phyloP scores from a whole-genome alignment of 1,140 invertebrate species.

The Doryteuthis pealeii region DNA sequence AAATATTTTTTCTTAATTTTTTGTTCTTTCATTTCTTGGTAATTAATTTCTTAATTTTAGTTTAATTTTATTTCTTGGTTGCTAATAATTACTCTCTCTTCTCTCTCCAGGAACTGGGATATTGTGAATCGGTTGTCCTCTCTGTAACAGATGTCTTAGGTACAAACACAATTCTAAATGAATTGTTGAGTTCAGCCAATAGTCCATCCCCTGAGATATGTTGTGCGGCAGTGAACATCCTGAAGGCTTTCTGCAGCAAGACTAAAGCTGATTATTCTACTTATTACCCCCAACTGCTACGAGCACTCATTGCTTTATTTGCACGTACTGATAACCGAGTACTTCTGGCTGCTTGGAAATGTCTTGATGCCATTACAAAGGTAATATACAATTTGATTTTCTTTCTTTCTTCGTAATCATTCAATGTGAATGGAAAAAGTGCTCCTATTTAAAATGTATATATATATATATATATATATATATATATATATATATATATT shows the following conservation, averaged over 20 bases:
- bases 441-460: no score
- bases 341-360: slow-evolving; percentile 84
- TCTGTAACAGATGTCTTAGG: slow-evolving; percentile 81
- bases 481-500: no score
- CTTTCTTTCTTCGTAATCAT: slow-evolving; percentile 3
- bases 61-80: no score
- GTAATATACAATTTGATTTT: no score
- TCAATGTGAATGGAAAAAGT: no score
- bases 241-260: slow-evolving; percentile 87
- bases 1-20: no score
- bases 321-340: slow-evolving; percentile 80
- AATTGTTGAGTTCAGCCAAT: slow-evolving; percentile 68
- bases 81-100: no score
- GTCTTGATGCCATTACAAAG: slow-evolving; percentile 86
- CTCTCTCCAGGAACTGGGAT: slow-evolving; percentile 72
- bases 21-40: no score
- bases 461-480: no score
- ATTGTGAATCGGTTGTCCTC: slow-evolving; percentile 89
- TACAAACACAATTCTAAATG: slow-evolving; percentile 85
- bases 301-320: slow-evolving; percentile 84
- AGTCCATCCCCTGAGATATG: slow-evolving; percentile 44
- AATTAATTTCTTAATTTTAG: no score
- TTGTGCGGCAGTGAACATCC: slow-evolving; percentile 78
- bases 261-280: slow-evolving; percentile 79
- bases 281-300: slow-evolving; percentile 83